These are phyloP conservation scores for Hirtodrosophila histrioides DNA, from an alignment of 2,888 invertebrate species.

Conservation along the genomic window DNA sequence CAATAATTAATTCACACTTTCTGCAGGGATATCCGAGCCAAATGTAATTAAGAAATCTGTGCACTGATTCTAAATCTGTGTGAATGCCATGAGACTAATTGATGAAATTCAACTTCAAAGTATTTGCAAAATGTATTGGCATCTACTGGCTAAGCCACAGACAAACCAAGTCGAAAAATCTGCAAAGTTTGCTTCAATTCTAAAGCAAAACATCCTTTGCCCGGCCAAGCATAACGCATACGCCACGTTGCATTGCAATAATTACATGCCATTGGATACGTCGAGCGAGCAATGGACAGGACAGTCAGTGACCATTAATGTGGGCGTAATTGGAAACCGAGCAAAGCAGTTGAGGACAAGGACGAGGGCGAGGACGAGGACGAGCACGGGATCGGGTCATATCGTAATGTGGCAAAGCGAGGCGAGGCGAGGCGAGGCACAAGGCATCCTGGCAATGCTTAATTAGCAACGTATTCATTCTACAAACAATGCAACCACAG, in stretches of 20 bases:
- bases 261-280: slow-evolving; percentile 79
- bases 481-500: slow-evolving; percentile 76
- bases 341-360: slow-evolving; percentile 17
- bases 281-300: slow-evolving; percentile 10
- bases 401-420: slow-evolving; percentile 11
- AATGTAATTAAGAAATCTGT: not conserved
- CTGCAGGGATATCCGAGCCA: no score
- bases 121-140: slow-evolving; percentile 46
- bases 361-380: slow-evolving; percentile 1
- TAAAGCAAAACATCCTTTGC: slow-evolving; percentile 62
- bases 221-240: slow-evolving; percentile 76
- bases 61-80: not conserved
- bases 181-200: slow-evolving; percentile 34
- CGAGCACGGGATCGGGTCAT: slow-evolving; percentile 15
- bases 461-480: slow-evolving; percentile 79
- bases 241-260: slow-evolving; percentile 80
- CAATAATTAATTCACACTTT: no score
- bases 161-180: slow-evolving; percentile 43
- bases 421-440: no score
- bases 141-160: slow-evolving; percentile 30
- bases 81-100: slow-evolving; percentile 30
- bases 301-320: slow-evolving; percentile 72
- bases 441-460: slow-evolving; percentile 59
- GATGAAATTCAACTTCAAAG: slow-evolving; percentile 58
- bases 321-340: slow-evolving; percentile 79